Base-by-base conservation (phyloP, 2,113 vertebrate genomes). In the Cyprinus carpio region DNA sequence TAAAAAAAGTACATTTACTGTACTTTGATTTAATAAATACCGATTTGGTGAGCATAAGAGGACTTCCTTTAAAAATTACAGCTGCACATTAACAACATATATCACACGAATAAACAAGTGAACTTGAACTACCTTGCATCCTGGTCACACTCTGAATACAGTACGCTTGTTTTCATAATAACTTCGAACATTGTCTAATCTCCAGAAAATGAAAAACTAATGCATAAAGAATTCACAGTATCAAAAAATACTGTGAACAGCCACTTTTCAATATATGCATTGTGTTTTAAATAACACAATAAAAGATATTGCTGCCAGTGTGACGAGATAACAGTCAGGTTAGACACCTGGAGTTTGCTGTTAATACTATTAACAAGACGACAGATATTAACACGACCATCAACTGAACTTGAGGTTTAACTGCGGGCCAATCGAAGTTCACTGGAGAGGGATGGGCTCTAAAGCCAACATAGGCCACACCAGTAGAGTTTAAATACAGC, bases 341-440 rank as follows among this genome's bases (percentile, higher is more conserved):
- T 71, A 64, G 56, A 49, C 75, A 80, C 37, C 62, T 76, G 51
- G 60, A 62, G 79, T 75, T 82, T 58, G 29, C n/a, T 7, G 46
- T 29, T 81, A 83, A 87, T 75, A 75, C 49, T 60, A 86, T 88
- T 88, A 85, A 79, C 69, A 54, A n/a, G 85, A 65, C 2, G 34
- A 60, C 12, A 43, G 79, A 15, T 85, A 84, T 83, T 43, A 37
- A 51, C 78, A 77, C 62, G 79, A 82, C 78, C 84, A 56, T n/a
- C 65, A 82, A 72, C 64, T 88, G 82, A 88, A 82, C 82, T 81
- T 25, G n/a, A 67, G 16, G 76, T n/a, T n/a, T n/a, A n/a, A n/a
- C n/a, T n/a, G 64, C 11, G 7, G 18, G 75, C 56, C 49, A 65
- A 80, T 25, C 65, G 6, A 23, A 54, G 84, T 64, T 83, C 31